Base-by-base conservation (phyloP, 2,888 invertebrate species). In the Diplazon laetatorius region DNA sequence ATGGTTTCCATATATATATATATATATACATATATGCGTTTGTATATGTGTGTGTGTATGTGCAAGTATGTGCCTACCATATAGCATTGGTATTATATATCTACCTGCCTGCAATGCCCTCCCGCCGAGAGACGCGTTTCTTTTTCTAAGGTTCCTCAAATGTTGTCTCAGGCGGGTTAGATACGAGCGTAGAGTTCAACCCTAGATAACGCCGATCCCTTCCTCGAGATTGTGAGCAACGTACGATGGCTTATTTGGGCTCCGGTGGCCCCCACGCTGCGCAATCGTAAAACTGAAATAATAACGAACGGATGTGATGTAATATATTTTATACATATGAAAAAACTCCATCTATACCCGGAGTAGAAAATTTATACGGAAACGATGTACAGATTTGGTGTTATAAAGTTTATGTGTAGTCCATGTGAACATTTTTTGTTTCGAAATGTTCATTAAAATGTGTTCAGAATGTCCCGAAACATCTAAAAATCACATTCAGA, bases 151-250 rank as follows among this genome's bases (percentile, higher is more conserved):
- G 83, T 86, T 85, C 82, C 84, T 86, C 85, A 86, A 88, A 89
- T 89, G 88, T 90, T 90, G 86, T 88, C 88, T 87, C 86, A 89
- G 86, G 83, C 87, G 87, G 85, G 88, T 88, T 89, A 88, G 88
- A 89, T 88, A 88, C 82, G 82, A 76, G 65, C 20, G 78, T 72
- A 74, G 60, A 77, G 72, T 79, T 75, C 68, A 80, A 81, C 76
- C 80, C 80, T 55, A 75, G 87, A 87, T 87, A 87, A 87, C 86
- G 69, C 74, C 9, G 55, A 74, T 68, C 60, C 55, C 76, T 80
- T 74, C 72, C 66, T 71, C 39, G 60, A 80, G 79, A 80, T 76
- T 76, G 76, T 6, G 63, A 55, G 69, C 18, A 22, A 69, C 63
- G 73, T 69, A n/a, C n/a, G 76, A 69, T 69, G 59, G 69, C 69